Evolutionary conservation across 2,113 vertebrate genomes (phyloP).

Genomic region (Gila orcuttii): DNA sequence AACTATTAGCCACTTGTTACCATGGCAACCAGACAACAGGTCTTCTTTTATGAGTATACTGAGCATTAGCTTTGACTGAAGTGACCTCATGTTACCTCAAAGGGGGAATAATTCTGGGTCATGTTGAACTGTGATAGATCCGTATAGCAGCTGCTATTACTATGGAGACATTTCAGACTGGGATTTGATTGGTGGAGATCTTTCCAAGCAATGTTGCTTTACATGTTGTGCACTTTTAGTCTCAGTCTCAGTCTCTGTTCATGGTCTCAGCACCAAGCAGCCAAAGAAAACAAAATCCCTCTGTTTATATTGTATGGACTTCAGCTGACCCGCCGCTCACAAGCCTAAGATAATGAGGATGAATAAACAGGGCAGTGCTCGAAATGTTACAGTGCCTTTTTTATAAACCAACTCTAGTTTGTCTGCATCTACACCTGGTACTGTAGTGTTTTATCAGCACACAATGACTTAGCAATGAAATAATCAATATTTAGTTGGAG

Average conservation of each 20-base stretch:
- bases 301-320: constrained; percentile 29
- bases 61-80: constrained; percentile 26
- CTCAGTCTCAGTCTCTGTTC: neutral
- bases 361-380: constrained; percentile 14
- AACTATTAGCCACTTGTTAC: neutral
- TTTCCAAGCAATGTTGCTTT: constrained; percentile 4
- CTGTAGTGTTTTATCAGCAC: constrained; percentile 39
- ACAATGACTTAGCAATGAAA: constrained; percentile 35
- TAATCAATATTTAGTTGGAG: constrained; percentile 47
- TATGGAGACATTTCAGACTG: neutral
- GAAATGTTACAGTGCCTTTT: neutral
- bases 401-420: neutral
- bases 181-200: neutral
- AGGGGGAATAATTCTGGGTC: constrained; percentile 4
- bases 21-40: constrained; percentile 28
- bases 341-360: constrained; percentile 8
- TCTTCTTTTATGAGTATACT: neutral
- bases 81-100: constrained; percentile 14
- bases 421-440: constrained; percentile 19
- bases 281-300: constrained; percentile 37
- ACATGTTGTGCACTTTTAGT: constrained; percentile 30
- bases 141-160: neutral
- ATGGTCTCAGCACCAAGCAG: neutral
- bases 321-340: constrained; percentile 29
- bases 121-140: neutral